Evolutionary conservation across 2,113 vertebrate genomes (phyloP).

Genomic region (Paralichthys olivaceus): DNA sequence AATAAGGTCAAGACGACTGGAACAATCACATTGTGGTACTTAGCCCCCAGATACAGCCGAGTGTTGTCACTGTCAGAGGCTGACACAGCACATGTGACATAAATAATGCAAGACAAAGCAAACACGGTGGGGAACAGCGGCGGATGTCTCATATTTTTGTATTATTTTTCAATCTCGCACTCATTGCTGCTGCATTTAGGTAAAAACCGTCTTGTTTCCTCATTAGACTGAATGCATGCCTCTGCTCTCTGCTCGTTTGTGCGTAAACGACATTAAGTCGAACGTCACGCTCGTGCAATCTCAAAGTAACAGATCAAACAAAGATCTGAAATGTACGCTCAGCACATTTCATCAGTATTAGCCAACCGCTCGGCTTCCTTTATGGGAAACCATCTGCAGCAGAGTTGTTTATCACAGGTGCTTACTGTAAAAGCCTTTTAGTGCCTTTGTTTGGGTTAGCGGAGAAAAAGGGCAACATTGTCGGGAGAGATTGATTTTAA

Average conservation of each 20-base stretch:
- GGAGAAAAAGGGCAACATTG: conserved; percentile 68
- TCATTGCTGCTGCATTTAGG: background rate
- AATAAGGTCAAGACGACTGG: conserved; percentile 79
- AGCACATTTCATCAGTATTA: conserved; percentile 59
- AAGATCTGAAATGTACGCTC: conserved; percentile 33
- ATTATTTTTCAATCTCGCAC: conserved; percentile 25
- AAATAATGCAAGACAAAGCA: conserved; percentile 81
- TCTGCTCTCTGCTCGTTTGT: conserved; percentile 39
- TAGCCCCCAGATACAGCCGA: conserved; percentile 69
- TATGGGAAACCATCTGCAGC: conserved; percentile 56
- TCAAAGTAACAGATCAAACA: conserved; percentile 21
- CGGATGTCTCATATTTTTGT: conserved; percentile 47
- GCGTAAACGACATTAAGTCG: conserved; percentile 8
- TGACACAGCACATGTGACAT: conserved; percentile 79
- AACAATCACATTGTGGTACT: conserved; percentile 77
- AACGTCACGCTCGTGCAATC: conserved; percentile 4
- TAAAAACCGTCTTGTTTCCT: background rate
- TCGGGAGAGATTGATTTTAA: conserved; percentile 67
- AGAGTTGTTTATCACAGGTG: conserved; percentile 67
- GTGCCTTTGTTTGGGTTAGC: conserved; percentile 55
- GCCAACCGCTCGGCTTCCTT: conserved; percentile 33
- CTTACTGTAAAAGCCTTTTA: conserved; percentile 75
- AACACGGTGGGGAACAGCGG: conserved; percentile 39
- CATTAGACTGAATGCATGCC: conserved; percentile 14
- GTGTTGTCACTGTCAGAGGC: conserved; percentile 72